These are phyloP conservation scores for Spodoptera litura DNA, from an alignment of 1,140 invertebrate species.

Conservation along the genomic window DNA sequence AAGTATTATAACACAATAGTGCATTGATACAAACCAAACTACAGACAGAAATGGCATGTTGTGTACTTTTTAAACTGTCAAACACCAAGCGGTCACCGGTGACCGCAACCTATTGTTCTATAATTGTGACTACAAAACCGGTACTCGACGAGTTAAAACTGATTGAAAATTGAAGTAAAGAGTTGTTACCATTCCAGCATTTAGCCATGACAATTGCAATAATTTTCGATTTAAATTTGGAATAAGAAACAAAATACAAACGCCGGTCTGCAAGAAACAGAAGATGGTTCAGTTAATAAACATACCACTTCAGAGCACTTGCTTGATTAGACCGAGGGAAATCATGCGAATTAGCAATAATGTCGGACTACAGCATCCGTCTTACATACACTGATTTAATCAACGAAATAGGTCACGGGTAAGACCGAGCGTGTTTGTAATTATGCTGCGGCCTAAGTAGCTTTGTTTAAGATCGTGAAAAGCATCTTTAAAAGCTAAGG, in stretches of 20 bases:
- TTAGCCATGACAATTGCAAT: neutral
- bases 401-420: constrained; percentile 50
- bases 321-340: constrained; percentile 58
- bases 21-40: too few relatives aligned
- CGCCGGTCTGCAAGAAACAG: constrained; percentile 11
- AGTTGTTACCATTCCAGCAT: neutral
- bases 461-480: constrained; percentile 21
- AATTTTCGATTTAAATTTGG: neutral
- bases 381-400: constrained; percentile 55
- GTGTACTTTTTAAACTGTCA: too few relatives aligned
- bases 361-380: constrained; percentile 46
- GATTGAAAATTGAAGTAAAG: neutral
- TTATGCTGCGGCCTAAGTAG: constrained; percentile 19
- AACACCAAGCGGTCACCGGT: too few relatives aligned
- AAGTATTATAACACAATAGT: too few relatives aligned
- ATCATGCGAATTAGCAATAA: constrained; percentile 64
- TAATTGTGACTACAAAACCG: too few relatives aligned
- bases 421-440: constrained; percentile 6
- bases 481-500: constrained; percentile 2
- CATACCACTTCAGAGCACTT: constrained; percentile 51
- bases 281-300: constrained; percentile 43
- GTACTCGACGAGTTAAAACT: too few relatives aligned
- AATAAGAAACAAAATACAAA: constrained; percentile 7
- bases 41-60: too few relatives aligned
- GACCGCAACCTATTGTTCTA: too few relatives aligned